phyloP scores from a whole-genome alignment of 2,113 vertebrate species.

The Gobius niger region DNA sequence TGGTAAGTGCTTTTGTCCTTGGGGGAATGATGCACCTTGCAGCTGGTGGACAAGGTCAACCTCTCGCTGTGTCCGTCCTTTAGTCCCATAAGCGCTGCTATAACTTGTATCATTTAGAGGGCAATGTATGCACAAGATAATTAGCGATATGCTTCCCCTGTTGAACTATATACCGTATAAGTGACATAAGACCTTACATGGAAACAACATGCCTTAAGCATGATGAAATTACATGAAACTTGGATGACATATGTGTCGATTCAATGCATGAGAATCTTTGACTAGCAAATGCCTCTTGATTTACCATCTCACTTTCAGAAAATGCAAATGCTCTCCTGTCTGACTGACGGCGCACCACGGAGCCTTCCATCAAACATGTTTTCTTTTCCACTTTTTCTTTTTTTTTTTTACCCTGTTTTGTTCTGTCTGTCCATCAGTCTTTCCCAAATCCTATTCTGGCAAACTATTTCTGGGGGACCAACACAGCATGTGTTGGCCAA shows the following conservation, averaged over 20 bases:
- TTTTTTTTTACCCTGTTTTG: background rate
- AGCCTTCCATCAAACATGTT: constrained; percentile 38
- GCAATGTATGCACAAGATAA: constrained; percentile 35
- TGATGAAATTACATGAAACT: constrained; percentile 66
- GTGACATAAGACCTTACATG: background rate
- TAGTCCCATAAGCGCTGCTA: constrained; percentile 44
- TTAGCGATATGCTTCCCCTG: constrained; percentile 15
- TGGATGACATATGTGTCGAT: constrained; percentile 26
- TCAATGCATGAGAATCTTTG: constrained; percentile 2
- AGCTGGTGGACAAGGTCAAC: constrained; percentile 55
- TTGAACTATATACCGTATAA: constrained; percentile 15
- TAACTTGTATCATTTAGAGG: constrained; percentile 43
- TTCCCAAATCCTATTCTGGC: constrained; percentile 37
- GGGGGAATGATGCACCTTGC: constrained; percentile 36
- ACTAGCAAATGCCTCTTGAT: constrained; percentile 36
- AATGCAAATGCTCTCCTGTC: constrained; percentile 57
- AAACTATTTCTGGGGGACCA: constrained; percentile 45
- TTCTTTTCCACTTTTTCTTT: background rate
- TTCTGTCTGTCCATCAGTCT: constrained; percentile 21
- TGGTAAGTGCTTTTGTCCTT: constrained; percentile 60
- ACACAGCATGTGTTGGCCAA: constrained; percentile 53
- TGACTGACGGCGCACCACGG: constrained; percentile 60
- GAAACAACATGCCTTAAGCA: constrained; percentile 1
- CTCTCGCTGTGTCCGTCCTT: constrained; percentile 46
- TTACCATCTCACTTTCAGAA: constrained; percentile 25